A percentile compares a stretch with the other conserved stretches of the same genome.
Evolutionary conservation across 2,888 invertebrate genomes (phyloP).

Genomic region (Drosophila yooni): DNA sequence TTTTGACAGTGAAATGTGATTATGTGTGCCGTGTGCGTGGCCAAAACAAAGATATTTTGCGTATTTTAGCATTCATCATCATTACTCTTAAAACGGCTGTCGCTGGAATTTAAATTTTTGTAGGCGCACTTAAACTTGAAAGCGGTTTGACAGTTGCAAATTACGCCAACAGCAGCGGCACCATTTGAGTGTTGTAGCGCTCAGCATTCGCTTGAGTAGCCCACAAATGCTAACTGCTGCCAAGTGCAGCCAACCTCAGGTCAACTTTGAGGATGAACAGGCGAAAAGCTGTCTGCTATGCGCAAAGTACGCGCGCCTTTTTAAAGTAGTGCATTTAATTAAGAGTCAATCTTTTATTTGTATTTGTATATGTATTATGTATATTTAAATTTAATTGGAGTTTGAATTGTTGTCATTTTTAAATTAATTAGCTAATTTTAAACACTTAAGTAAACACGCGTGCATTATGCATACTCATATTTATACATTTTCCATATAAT

Average conservation of each 20-base stretch:
- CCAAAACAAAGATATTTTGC: constrained; percentile 76
- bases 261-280: background rate
- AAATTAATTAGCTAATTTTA: constrained; percentile 70
- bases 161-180: constrained; percentile 37
- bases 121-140: constrained; percentile 68
- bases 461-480: constrained; percentile 59
- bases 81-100: constrained; percentile 63
- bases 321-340: background rate
- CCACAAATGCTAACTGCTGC: constrained; percentile 13
- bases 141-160: constrained; percentile 75
- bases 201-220: background rate
- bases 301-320: background rate
- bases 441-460: constrained; percentile 72
- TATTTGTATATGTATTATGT: constrained; percentile 70
- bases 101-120: constrained; percentile 59
- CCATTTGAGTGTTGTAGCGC: constrained; percentile 22
- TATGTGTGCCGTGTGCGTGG: constrained; percentile 59
- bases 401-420: constrained; percentile 67
- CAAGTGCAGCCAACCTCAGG: background rate
- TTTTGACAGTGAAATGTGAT: constrained; percentile 76
- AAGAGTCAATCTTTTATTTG: constrained; percentile 42
- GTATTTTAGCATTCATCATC: constrained; percentile 78
- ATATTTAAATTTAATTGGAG: constrained; percentile 77
- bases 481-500: constrained; percentile 46
- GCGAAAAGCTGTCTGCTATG: constrained; percentile 10